A percentile compares a stretch with the other conserved stretches of the same genome.
Conservation (phyloP, 1,140 invertebrate genomes). For the Caenorhabditis latens region DNA sequence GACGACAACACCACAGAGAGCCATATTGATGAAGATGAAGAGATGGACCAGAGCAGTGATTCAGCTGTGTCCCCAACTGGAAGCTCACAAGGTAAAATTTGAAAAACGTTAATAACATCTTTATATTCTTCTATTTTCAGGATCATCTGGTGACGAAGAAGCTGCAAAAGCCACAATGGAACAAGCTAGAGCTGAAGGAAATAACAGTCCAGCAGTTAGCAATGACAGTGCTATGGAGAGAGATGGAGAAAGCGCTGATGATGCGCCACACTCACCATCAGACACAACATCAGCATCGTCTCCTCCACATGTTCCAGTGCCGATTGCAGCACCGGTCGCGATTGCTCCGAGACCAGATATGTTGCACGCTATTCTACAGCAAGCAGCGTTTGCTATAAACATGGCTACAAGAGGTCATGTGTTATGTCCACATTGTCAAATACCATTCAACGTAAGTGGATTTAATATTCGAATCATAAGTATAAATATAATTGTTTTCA, state of each 20-base stretch:
- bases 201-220: conserved; percentile 23
- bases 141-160: conserved; percentile 43
- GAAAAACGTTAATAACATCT: too few relatives aligned
- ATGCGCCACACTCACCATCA: conserved; percentile 31
- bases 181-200: conserved; percentile 1
- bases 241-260: conserved; percentile 15
- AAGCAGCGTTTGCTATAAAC: background rate
- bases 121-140: background rate
- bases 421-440: conserved; percentile 89
- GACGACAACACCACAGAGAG: conserved; percentile 9
- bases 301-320: background rate
- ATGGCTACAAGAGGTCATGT: conserved; percentile 69
- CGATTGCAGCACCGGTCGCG: background rate
- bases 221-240: conserved; percentile 8
- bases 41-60: conserved; percentile 54
- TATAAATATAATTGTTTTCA: conserved; percentile 81
- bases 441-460: conserved; percentile 78
- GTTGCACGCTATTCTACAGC: background rate
- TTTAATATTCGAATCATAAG: background rate
- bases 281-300: background rate
- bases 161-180: background rate
- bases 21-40: conserved; percentile 53
- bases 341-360: background rate
- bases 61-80: conserved; percentile 46
- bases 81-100: conserved; percentile 38